A percentile compares a stretch with the other conserved stretches of the same genome.
phyloP scores from a whole-genome alignment of 2,888 invertebrate species.

The Sinhomidia bicolor region DNA sequence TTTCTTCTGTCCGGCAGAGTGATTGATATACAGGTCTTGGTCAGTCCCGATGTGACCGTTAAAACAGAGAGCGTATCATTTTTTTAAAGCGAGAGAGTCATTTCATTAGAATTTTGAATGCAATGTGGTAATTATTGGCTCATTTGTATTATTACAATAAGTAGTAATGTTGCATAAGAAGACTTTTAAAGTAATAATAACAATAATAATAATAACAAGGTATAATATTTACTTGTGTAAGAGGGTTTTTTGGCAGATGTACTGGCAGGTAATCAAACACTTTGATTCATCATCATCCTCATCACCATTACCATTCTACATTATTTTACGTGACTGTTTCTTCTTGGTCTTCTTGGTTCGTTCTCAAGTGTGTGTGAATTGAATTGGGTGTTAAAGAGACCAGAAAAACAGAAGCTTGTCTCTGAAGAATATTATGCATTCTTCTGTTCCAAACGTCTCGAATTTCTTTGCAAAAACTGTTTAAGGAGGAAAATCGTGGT shows the following conservation, averaged over 20 bases:
- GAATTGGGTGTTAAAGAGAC: constrained; percentile 51
- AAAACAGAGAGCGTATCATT: constrained; percentile 14
- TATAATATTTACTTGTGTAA: neutral
- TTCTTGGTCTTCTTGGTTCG: neutral
- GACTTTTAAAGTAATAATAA: neutral
- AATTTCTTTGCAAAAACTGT: constrained; percentile 22
- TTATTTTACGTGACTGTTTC: constrained; percentile 37
- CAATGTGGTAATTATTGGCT: neutral
- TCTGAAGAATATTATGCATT: constrained; percentile 21
- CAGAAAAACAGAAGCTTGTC: constrained; percentile 15
- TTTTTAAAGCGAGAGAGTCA: neutral
- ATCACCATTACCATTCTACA: constrained; percentile 15
- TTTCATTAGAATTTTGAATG: constrained; percentile 14
- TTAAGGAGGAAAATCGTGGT: constrained; percentile 52
- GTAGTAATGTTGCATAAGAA: neutral
- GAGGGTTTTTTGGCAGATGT: constrained; percentile 11
- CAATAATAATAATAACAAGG: neutral
- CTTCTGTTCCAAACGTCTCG: neutral
- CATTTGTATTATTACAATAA: constrained; percentile 19
- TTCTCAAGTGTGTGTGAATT: neutral
- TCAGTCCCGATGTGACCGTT: constrained; percentile 11
- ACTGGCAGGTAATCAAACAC: constrained; percentile 28
- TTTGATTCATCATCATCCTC: constrained; percentile 24
- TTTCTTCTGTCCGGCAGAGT: constrained; percentile 3
- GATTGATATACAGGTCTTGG: constrained; percentile 56